Base-by-base conservation (phyloP, 1,140 invertebrate genomes). In the Fopius arisanus region DNA sequence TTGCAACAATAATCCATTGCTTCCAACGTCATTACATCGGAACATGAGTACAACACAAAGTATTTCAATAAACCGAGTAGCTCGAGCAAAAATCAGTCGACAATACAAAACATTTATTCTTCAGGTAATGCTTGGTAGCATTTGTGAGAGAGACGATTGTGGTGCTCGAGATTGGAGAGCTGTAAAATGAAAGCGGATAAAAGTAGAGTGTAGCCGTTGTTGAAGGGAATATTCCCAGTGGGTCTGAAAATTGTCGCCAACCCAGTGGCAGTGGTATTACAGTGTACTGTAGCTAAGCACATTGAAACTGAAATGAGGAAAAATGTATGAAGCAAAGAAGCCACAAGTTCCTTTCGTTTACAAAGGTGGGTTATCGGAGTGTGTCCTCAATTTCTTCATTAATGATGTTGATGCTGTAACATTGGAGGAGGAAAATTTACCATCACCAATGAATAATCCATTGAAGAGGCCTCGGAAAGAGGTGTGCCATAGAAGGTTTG, bases 161-260 rank as follows among this genome's bases (percentile, higher is more conserved):
- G 31, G 48, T 59, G 21, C 23, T 37, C 62, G 59, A 40, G 62
- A 72, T 72, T 65, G 70, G 59, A 72, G 59, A 65, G 70, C 70
- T 31, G 59, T 72, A 72, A 72, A 72, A 72, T 70, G 29, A 70
- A 62, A 59, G 51, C 51, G 54, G 21, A 72, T 65, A 68, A 72
- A 72, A 72, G 62, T 37, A 26, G 51, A 72, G 59, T 62, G 33
- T 37, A 19, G 29, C 28, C 19, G 29, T 59, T 72, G 31, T 65
- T 40, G 59, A 7, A 28, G 29, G 21, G 43, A 72, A 37, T 72
- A 62, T 72, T 72, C 70, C 70, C 70, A 43, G 59, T 72, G 59
- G 70, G 62, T 72, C 54, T 26, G 70, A 33, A 62, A 72, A 72
- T 72, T 59, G 70, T 72, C 62, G 51, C 37, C 33, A 59, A 59